Evolutionary conservation across 2,797 vertebrate species (phyloP), one percentile per base, ranked within the genome.

Genomic region (Picus viridis): DNA sequence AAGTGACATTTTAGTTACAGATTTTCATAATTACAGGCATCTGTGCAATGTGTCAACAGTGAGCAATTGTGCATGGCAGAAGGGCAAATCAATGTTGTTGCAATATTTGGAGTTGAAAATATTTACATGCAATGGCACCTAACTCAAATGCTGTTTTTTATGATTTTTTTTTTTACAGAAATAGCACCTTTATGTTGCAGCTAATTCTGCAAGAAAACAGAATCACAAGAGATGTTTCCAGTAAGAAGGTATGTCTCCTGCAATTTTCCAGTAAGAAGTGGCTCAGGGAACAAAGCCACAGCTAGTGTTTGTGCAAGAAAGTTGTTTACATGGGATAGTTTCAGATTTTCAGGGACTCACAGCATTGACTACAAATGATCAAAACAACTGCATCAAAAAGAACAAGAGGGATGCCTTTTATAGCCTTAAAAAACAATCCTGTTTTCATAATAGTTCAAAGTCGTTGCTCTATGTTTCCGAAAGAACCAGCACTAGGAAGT

Each of bases 361-460:
- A 68, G 73, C 73, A 73, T 4, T 54, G 80, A 78, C 82, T 85
- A 85, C 81, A 86, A 94, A 64, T 67, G 57, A 89, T 49, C 0
- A 77, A 4, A 53, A 69, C 47, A 67, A 13, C 39, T 8, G 16
- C 74, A 64, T 75, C 88, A 78, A 75, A 62, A 70, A 78, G 67
- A 89, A 94, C 81, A 81, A 80, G 76, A 89, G 64, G 43, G 67
- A 41, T 78, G 59, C 49, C 86, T 94, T 92, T 93, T 86, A 85
- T 86, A 90, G 76, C 70, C 32, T 89, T 78, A 47, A 85, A 90
- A 95, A 95, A 91, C 83, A 93, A 90, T 73, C 80, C 77, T 83
- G 93, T 92, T 96, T 95, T 93, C 73, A 57, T 57, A 81, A 34
- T 6, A 92, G 94, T 94, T 96, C 90, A 86, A 95, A 94, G 90